Evolutionary conservation across 2,888 invertebrate genomes (phyloP).

Genomic region (Lasioglossum figueresi): DNA sequence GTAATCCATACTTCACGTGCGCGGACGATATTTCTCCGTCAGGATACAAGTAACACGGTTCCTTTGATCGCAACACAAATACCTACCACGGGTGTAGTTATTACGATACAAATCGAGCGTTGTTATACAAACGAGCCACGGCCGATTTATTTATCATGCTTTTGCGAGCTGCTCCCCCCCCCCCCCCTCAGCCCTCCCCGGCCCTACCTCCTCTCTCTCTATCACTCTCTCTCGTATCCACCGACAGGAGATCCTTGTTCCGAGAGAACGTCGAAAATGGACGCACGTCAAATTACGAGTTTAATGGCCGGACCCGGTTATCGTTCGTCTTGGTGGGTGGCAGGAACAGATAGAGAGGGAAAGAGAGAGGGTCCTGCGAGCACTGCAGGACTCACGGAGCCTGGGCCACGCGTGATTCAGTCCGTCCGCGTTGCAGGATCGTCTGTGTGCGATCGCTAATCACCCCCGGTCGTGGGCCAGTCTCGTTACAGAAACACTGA

Average conservation of each 20-base stretch:
- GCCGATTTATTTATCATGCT: slow-evolving; percentile 53
- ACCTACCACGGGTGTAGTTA: slow-evolving; percentile 49
- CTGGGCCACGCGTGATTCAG: slow-evolving; percentile 40
- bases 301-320: slow-evolving; percentile 39
- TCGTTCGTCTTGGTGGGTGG: slow-evolving; percentile 61
- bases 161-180: slow-evolving; percentile 12
- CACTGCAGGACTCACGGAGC: neutral
- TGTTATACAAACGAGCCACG: slow-evolving; percentile 55
- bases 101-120: slow-evolving; percentile 62
- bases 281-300: slow-evolving; percentile 56
- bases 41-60: slow-evolving; percentile 59
- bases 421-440: slow-evolving; percentile 28
- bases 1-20: slow-evolving; percentile 53
- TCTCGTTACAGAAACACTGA: slow-evolving; percentile 54
- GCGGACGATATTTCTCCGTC: slow-evolving; percentile 60
- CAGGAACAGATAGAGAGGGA: slow-evolving; percentile 30
- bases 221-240: neutral
- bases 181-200: too few relatives aligned
- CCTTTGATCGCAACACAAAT: slow-evolving; percentile 60
- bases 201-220: neutral
- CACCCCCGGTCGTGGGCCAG: slow-evolving; percentile 37
- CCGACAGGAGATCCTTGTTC: neutral
- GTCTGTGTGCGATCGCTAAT: slow-evolving; percentile 50
- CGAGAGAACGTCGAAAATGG: slow-evolving; percentile 32
- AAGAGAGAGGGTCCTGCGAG: neutral